Evolutionary conservation across 2,797 vertebrate genomes (phyloP).

Genomic region (Limnodromus scolopaceus): DNA sequence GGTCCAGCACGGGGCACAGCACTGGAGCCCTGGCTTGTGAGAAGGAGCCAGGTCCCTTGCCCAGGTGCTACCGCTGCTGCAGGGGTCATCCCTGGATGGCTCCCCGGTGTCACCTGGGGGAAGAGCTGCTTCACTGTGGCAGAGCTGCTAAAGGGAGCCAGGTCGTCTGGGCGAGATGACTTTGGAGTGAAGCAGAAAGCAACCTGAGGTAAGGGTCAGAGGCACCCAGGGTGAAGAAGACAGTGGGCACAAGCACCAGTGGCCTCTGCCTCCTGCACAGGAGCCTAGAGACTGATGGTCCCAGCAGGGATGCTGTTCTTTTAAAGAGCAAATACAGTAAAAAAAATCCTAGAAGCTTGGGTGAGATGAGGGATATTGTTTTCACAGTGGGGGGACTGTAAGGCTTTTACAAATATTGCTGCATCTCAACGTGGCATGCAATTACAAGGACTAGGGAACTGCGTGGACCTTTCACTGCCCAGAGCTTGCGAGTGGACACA

Average conservation of each 20-base stretch:
- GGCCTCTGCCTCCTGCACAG: not conserved
- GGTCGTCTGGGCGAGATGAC: accelerated
- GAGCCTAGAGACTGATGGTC: not conserved
- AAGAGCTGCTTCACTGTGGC: not conserved
- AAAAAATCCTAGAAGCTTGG: not conserved
- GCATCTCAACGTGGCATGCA: not conserved
- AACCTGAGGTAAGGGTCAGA: accelerated
- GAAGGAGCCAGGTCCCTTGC: not conserved
- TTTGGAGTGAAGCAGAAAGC: not conserved
- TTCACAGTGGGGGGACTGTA: not conserved
- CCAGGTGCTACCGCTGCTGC: not conserved
- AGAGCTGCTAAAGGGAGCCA: not conserved
- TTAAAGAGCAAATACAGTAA: not conserved
- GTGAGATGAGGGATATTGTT: not conserved
- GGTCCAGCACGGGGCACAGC: accelerated
- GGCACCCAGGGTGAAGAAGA: not conserved
- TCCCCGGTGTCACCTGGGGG: not conserved
- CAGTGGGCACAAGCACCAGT: accelerated
- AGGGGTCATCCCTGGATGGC: accelerated
- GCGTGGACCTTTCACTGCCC: not conserved
- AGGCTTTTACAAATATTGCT: not conserved
- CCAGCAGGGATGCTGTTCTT: not conserved
- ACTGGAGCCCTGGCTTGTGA: not conserved
- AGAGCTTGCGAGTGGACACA: not conserved
- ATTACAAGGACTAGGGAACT: not conserved